Conservation (phyloP, 2,888 invertebrate species). For the Vandiemenella viatica region DNA sequence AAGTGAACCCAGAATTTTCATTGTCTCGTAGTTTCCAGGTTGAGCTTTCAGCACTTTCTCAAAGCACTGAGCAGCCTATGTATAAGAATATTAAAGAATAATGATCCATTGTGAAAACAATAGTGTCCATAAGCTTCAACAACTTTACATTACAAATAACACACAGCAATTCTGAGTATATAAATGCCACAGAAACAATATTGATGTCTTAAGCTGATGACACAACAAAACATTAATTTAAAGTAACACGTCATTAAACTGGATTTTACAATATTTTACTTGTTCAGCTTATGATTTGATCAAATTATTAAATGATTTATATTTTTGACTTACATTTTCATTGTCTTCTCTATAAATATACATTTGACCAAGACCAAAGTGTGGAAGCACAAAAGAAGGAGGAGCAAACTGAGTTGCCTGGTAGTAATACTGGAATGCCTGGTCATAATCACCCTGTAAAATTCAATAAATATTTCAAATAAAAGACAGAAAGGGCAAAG, state of each 20-base stretch:
- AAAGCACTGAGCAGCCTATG: slow-evolving; percentile 89
- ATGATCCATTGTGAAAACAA: not conserved
- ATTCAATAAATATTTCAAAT: too few relatives aligned
- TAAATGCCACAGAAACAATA: too few relatives aligned
- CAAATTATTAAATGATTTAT: too few relatives aligned
- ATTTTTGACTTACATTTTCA: slow-evolving; percentile 73
- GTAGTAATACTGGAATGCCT: slow-evolving; percentile 98
- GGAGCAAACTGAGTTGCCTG: slow-evolving; percentile 97
- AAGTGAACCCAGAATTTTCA: slow-evolving; percentile 95
- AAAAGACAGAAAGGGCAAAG: slow-evolving; percentile 12
- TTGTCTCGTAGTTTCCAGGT: slow-evolving; percentile 96
- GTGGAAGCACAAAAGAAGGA: slow-evolving; percentile 85
- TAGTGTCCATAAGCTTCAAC: not conserved
- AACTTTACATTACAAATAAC: not conserved
- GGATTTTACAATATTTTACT: too few relatives aligned
- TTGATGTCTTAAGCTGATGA: too few relatives aligned
- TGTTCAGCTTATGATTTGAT: too few relatives aligned
- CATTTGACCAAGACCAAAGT: slow-evolving; percentile 98
- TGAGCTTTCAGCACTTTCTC: slow-evolving; percentile 95
- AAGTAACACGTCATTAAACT: too few relatives aligned
- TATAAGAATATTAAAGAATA: too few relatives aligned
- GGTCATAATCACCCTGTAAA: slow-evolving; percentile 67
- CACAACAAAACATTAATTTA: too few relatives aligned
- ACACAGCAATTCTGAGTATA: not conserved
- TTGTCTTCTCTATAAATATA: slow-evolving; percentile 93